These are phyloP conservation scores for Macrosoma leucophasiata DNA, from an alignment of 2,888 invertebrate species.

Conservation along the genomic window DNA sequence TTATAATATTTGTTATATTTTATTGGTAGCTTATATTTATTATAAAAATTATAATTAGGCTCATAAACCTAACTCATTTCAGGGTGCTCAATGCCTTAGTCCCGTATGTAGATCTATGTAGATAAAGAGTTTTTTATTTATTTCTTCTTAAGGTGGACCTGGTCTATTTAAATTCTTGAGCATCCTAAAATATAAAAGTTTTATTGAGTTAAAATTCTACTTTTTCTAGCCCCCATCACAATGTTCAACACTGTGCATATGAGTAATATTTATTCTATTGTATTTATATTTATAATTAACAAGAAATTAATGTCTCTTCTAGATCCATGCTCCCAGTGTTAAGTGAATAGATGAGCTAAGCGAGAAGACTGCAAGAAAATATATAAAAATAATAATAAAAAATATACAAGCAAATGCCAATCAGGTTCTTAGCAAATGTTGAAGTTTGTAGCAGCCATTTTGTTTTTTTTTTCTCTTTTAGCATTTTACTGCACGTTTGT, in stretches of 20 bases:
- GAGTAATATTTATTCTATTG: constrained; percentile 5
- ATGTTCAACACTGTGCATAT: constrained; percentile 31
- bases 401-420: constrained; percentile 45
- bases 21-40: no score
- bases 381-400: constrained; percentile 38
- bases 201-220: no score
- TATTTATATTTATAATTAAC: constrained; percentile 15
- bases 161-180: no score
- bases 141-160: no score
- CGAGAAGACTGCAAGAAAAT: constrained; percentile 69
- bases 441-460: constrained; percentile 45
- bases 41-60: no score
- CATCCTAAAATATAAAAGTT: no score
- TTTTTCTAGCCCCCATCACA: constrained; percentile 6
- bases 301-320: constrained; percentile 49
- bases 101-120: no score
- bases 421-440: constrained; percentile 58
- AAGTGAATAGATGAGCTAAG: constrained; percentile 81
- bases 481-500: constrained; percentile 29
- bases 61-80: no score
- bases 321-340: constrained; percentile 89
- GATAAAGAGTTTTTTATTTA: no score
- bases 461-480: constrained; percentile 25
- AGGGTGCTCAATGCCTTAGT: no score
- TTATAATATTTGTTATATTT: no score